A percentile compares a stretch with the other conserved stretches of the same genome.
These are phyloP conservation scores for Engystomops pustulosus DNA, from an alignment of 2,113 vertebrate species.

Conservation along the genomic window DNA sequence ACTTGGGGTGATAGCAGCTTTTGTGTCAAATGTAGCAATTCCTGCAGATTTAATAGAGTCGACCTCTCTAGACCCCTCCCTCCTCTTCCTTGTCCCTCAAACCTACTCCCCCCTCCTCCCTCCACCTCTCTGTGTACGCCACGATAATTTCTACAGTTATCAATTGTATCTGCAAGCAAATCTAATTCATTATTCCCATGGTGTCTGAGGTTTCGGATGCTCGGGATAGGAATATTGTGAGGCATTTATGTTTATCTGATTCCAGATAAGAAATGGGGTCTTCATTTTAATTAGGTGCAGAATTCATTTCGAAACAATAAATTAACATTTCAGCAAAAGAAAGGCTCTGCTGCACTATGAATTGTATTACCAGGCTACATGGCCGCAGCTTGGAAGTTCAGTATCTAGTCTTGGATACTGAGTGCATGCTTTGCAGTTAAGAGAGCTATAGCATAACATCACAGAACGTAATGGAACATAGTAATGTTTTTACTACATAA, in stretches of 20 bases:
- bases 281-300: conserved; percentile 54
- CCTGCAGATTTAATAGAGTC: conserved; percentile 71
- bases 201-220: conserved; percentile 39
- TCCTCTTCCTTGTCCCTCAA: conserved; percentile 59
- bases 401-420: not conserved
- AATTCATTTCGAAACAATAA: conserved; percentile 42
- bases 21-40: conserved; percentile 71
- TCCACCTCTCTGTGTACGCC: conserved; percentile 49
- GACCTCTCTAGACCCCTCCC: conserved; percentile 66
- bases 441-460: not conserved
- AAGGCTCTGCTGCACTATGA: not conserved
- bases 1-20: conserved; percentile 66
- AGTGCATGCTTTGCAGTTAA: conserved; percentile 26
- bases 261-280: conserved; percentile 31
- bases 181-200: conserved; percentile 31
- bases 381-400: not conserved
- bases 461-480: not conserved
- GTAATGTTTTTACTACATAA: not conserved
- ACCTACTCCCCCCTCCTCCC: conserved; percentile 27
- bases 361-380: not conserved
- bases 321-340: conserved; percentile 40
- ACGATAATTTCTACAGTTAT: conserved; percentile 65
- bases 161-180: conserved; percentile 60
- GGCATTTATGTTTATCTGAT: conserved; percentile 57
- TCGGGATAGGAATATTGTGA: conserved; percentile 50